Evolutionary conservation across 2,888 invertebrate species (phyloP), one percentile per base, ranked within the genome.

Genomic region (Polyploca ridens): DNA sequence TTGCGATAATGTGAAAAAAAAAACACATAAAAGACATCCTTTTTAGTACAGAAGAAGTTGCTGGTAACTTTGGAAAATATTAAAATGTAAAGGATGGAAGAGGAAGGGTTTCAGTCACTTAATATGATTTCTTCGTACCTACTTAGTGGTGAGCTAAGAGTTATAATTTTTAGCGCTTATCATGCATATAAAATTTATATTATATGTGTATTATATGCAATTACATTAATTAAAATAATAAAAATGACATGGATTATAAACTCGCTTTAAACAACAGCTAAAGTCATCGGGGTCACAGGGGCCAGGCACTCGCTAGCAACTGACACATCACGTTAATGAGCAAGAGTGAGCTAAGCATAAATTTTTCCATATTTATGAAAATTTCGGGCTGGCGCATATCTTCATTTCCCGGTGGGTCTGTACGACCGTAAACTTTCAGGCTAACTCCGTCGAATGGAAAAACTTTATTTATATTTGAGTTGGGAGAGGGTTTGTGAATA

Each of bases 381-480:
- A 73, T 74, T 71, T 16, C 16, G 16, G 16, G 6, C 19, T 54
- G 19, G 84, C 83, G 85, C 86, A 88, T 87, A 87, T 90, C 83
- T 88, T 87, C 87, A 91, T 90, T 86, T 88, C 88, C 89, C 88
- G 77, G 76, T 82, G 84, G 84, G 82, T 76, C 74, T 73, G 69
- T 64, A 76, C 78, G 82, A 84, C 87, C 87, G 86, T 87, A 90
- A 90, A 88, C 87, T 90, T 90, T 81, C 75, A 74, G 69, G 77
- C 74, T 65, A 90, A 88, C 86, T 87, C 84, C 80, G 84, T 82
- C 83, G 85, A 86, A 90, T 88, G 88, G 89, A 90, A 91, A 91
- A 92, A 91, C 89, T 91, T 91, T 91, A 90, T 90, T 90, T 90
- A 89, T 90, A 89, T 90, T 89, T 90, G 89, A 90, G 86, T 90